phyloP scores from a whole-genome alignment of 2,888 invertebrate species.

The Eupithecia subfuscata region DNA sequence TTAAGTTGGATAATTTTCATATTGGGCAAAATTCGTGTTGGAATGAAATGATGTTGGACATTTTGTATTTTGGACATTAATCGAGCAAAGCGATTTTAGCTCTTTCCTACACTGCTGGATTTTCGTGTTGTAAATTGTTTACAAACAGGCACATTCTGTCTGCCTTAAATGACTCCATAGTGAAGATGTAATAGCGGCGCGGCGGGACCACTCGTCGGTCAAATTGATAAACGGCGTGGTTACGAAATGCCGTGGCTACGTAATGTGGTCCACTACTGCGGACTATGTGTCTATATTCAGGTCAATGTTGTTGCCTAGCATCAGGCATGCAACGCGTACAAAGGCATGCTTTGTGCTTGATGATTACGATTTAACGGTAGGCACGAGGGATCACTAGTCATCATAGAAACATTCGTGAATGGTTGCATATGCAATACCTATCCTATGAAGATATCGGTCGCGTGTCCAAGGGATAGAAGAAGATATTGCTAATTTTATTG shows the following conservation, averaged over 20 bases:
- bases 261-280: conserved; percentile 27
- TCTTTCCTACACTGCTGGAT: too few relatives aligned
- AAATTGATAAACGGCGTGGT: conserved; percentile 64
- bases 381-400: neutral
- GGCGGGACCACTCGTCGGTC: conserved; percentile 44
- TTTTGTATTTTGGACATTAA: too few relatives aligned
- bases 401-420: neutral
- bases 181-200: conserved; percentile 10
- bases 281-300: conserved; percentile 47
- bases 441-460: too few relatives aligned
- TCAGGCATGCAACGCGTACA: conserved; percentile 31
- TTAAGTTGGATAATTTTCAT: too few relatives aligned
- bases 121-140: too few relatives aligned
- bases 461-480: too few relatives aligned
- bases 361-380: neutral
- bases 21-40: too few relatives aligned
- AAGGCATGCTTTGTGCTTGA: conserved; percentile 9
- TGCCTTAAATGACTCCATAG: neutral
- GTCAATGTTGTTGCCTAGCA: conserved; percentile 56
- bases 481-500: too few relatives aligned
- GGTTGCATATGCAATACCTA: too few relatives aligned
- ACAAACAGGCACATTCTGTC: neutral
- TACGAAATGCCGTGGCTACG: conserved; percentile 49
- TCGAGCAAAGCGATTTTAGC: too few relatives aligned
- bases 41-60: too few relatives aligned